phyloP scores from a whole-genome alignment of 2,113 vertebrate genomes.

The Maccullochella peelii region DNA sequence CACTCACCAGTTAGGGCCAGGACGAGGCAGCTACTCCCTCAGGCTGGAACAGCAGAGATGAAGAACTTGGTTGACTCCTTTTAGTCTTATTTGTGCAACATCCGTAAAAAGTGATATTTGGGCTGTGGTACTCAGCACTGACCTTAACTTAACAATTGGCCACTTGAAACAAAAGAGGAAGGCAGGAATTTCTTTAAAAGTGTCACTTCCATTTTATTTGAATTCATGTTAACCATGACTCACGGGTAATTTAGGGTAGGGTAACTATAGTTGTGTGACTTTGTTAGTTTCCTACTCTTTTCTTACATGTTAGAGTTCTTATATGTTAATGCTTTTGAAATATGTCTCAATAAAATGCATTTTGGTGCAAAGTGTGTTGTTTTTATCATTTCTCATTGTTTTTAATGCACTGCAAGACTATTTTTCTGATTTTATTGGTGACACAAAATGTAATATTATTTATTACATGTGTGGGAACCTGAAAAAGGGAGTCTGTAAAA shows the following conservation, averaged over 20 bases:
- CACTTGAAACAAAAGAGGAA: not conserved
- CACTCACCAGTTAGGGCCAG: conserved; percentile 38
- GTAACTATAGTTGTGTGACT: not conserved
- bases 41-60: not conserved
- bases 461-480: not conserved
- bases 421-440: not conserved
- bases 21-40: conserved; percentile 11
- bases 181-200: rapidly evolving
- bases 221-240: not conserved
- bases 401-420: not conserved
- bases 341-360: too few species aligned
- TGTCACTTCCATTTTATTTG: not conserved
- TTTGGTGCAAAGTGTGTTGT: too few species aligned
- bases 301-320: too few species aligned
- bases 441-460: not conserved
- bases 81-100: not conserved
- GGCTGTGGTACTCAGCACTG: not conserved
- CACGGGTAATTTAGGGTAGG: not conserved
- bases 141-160: rapidly evolving
- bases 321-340: too few species aligned
- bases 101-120: too few species aligned
- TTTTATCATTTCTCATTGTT: not conserved
- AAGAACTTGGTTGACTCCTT: not conserved
- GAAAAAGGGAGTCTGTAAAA: too few species aligned
- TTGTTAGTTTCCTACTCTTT: not conserved